phyloP scores from a whole-genome alignment of 2,797 vertebrate species.

The Telmatherina bonti region DNA sequence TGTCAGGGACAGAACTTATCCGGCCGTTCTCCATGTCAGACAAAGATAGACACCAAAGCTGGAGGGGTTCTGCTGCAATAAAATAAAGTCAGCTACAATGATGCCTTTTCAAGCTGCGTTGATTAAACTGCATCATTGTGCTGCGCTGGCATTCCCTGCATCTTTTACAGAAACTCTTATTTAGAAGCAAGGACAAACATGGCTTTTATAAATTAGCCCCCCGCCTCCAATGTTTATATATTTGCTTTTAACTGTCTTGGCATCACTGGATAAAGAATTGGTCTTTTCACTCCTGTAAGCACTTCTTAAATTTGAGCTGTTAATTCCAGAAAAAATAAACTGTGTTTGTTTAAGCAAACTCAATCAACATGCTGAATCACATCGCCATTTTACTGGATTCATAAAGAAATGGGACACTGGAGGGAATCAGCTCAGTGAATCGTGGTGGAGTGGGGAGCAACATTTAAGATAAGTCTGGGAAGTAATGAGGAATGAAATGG shows the following conservation, averaged over 20 bases:
- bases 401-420: slow-evolving; percentile 36
- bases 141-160: slow-evolving; percentile 31
- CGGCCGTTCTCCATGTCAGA: slow-evolving; percentile 45
- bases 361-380: slow-evolving; percentile 40
- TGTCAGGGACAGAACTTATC: slow-evolving; percentile 57
- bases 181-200: slow-evolving; percentile 47
- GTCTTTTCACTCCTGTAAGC: slow-evolving; percentile 50
- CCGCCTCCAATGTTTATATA: slow-evolving; percentile 19
- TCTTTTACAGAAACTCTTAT: slow-evolving; percentile 47
- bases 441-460: background rate
- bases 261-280: slow-evolving; percentile 32
- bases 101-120: slow-evolving; percentile 52
- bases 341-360: slow-evolving; percentile 49
- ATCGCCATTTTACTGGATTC: slow-evolving; percentile 25
- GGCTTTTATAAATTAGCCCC: slow-evolving; percentile 40
- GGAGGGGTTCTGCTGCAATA: slow-evolving; percentile 49
- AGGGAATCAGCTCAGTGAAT: slow-evolving; percentile 24
- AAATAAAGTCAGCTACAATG: slow-evolving; percentile 50
- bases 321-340: slow-evolving; percentile 48
- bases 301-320: slow-evolving; percentile 50
- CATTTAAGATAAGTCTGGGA: background rate
- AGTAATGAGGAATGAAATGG: background rate
- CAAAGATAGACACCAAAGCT: slow-evolving; percentile 51
- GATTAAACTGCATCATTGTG: slow-evolving; percentile 61
- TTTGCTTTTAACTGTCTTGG: slow-evolving; percentile 31